A percentile compares a stretch with the other conserved stretches of the same genome.
These are phyloP conservation scores for Brachymystax lenok DNA, from an alignment of 2,797 vertebrate genomes.

Conservation along the genomic window DNA sequence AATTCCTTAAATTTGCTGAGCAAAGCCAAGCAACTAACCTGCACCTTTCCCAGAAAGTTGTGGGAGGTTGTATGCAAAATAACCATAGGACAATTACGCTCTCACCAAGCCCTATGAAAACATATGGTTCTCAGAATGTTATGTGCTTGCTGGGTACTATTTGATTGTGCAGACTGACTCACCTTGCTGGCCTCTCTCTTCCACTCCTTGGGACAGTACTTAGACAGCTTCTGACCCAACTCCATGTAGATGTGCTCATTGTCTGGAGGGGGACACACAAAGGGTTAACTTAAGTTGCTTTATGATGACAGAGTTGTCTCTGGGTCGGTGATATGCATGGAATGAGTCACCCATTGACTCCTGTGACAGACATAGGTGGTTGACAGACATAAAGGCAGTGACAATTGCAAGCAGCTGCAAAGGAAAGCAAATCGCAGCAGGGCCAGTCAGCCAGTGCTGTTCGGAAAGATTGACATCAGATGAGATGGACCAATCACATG, in stretches of 20 bases:
- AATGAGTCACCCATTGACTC: conserved; percentile 18
- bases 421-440: not conserved
- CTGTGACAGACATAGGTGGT: not conserved
- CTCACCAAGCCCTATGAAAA: no score
- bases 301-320: not conserved
- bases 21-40: no score
- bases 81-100: no score
- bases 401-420: no score
- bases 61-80: no score
- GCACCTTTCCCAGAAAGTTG: no score
- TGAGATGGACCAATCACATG: conserved; percentile 50
- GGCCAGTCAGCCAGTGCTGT: not conserved
- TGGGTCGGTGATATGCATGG: not conserved
- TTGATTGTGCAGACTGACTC: conserved; percentile 38
- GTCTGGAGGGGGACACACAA: conserved; percentile 74
- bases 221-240: conserved; percentile 94
- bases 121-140: no score
- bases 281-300: conserved; percentile 6
- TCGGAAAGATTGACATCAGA: not conserved
- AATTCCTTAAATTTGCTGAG: no score
- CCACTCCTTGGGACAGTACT: conserved; percentile 99
- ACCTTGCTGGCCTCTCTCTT: conserved; percentile 98
- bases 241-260: conserved; percentile 99
- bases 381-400: not conserved
- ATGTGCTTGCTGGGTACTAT: not conserved